Evolutionary conservation across 2,797 vertebrate species (phyloP).

Genomic region (Capromys pilorides): DNA sequence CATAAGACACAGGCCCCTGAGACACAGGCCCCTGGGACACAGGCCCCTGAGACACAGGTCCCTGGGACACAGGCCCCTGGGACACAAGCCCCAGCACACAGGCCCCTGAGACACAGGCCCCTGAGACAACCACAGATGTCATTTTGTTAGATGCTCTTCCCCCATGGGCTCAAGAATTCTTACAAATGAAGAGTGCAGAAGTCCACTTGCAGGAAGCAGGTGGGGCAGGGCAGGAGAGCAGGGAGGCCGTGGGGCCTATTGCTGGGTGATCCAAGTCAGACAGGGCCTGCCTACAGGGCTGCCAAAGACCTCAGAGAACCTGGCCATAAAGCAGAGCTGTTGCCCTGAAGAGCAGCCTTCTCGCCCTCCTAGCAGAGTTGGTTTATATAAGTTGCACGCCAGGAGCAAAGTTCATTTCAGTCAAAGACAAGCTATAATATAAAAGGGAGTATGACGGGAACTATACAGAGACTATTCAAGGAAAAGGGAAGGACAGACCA

Average conservation of each 20-base stretch:
- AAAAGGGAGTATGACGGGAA: not conserved
- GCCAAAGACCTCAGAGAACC: not conserved
- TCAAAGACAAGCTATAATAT: not conserved
- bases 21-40: too few relatives aligned
- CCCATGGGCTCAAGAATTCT: not conserved
- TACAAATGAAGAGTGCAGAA: not conserved
- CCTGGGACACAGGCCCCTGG: too few relatives aligned
- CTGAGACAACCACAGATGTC: not conserved
- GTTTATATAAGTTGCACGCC: not conserved
- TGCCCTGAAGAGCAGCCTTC: too few relatives aligned
- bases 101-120: too few relatives aligned
- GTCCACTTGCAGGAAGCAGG: not conserved
- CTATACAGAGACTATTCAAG: not conserved
- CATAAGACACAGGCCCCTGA: not conserved
- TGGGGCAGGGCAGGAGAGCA: not conserved
- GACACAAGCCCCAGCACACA: too few relatives aligned
- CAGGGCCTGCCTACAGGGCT: not conserved
- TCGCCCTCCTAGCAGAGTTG: not conserved
- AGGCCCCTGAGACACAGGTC: too few relatives aligned
- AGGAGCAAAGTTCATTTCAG: not conserved
- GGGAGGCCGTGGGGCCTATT: rapidly evolving
- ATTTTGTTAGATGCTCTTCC: not conserved
- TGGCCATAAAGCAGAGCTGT: too few relatives aligned
- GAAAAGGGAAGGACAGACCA: not conserved
- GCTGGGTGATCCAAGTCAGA: rapidly evolving